Percentiles rank a stretch among this genome's conserved stretches.
Evolutionary conservation across 2,888 invertebrate genomes (phyloP).

Genomic region (Petrophora chlorosata): DNA sequence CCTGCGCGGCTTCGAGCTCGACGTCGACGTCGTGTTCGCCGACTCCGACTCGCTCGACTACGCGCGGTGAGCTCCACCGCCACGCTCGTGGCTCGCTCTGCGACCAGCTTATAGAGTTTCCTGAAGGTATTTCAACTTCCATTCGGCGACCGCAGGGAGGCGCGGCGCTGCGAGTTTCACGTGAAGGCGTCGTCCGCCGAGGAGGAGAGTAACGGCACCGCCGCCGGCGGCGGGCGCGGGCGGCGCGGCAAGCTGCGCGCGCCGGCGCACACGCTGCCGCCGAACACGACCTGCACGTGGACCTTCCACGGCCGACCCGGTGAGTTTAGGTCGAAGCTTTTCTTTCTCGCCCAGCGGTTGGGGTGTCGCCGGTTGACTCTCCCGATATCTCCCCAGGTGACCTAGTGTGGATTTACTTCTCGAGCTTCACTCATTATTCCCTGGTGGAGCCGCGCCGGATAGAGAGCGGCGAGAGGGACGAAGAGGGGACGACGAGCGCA

Average conservation of each 20-base stretch:
- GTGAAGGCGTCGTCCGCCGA: slow-evolving; percentile 89
- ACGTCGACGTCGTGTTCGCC: slow-evolving; percentile 93
- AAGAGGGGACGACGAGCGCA: slow-evolving; percentile 46
- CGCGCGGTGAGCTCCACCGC: slow-evolving; percentile 82
- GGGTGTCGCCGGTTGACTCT: too few species aligned
- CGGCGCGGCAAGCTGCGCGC: slow-evolving; percentile 90
- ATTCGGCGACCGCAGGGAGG: slow-evolving; percentile 78
- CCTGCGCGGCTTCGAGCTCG: slow-evolving; percentile 91
- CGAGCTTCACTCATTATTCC: slow-evolving; percentile 92
- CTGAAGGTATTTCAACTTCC: too few species aligned
- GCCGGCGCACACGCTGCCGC: slow-evolving; percentile 92
- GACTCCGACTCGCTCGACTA: slow-evolving; percentile 95
- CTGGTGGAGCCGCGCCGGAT: slow-evolving; percentile 79
- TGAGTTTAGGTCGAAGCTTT: slow-evolving; percentile 35
- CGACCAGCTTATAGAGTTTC: too few species aligned
- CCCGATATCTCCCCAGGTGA: slow-evolving; percentile 78
- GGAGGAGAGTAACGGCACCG: slow-evolving; percentile 71
- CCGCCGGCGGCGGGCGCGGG: slow-evolving; percentile 77
- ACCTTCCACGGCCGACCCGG: slow-evolving; percentile 90
- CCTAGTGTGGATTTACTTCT: slow-evolving; percentile 94
- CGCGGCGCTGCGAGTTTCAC: slow-evolving; percentile 88
- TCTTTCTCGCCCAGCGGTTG: too few species aligned
- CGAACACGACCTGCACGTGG: slow-evolving; percentile 94
- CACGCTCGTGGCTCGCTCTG: too few species aligned
- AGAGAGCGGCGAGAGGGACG: slow-evolving; percentile 82